Evolutionary conservation across 1,140 invertebrate genomes (phyloP), one percentile per base, ranked within the genome.

Genomic region (Stegodyphus dumicola): DNA sequence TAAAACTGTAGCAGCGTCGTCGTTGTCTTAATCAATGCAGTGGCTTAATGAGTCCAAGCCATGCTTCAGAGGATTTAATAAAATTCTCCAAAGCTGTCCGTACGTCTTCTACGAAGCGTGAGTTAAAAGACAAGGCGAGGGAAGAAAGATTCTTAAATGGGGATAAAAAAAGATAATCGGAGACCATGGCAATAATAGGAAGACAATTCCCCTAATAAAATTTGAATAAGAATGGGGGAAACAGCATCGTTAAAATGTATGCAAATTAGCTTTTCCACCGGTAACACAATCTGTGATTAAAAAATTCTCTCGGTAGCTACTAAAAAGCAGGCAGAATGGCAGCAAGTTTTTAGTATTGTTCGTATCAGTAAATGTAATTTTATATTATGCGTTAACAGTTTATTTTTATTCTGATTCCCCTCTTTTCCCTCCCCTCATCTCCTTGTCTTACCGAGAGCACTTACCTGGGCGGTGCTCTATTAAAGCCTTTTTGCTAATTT

Each of bases 221-320:
- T 86, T 86, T 86, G 84, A 86, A 86, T 86, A 86, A 86, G 84
- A 86, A 86, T 86, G 69, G 76, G 79, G 76, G 84, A 78, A 86
- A 86, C 84, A 86, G 84, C 84, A 73, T 86, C 84, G 84, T 86
- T 86, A 86, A 86, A 86, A 86, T 73, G 84, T 78, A 86, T 86
- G 84, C 84, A 86, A 86, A 86, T 86, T 86, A 86, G 53, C 54
- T 78, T 78, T 77, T 78, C 76, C 84, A 53, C 73, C 60, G 84
- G 81, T 86, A 86, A 86, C 75, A 86, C 66, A 86, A 86, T 77
- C 84, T 86, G 84, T 78, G 84, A 86, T 86, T 86, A 86, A 86
- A 86, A 86, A 86, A 77, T 77, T 78, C 84, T 78, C 74, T 66
- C 54, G 56, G 71, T 76, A 52, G 74, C 69, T 66, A 53, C 48